These are phyloP conservation scores for Zootoca vivipara DNA, from an alignment of 2,113 vertebrate species.

Conservation along the genomic window DNA sequence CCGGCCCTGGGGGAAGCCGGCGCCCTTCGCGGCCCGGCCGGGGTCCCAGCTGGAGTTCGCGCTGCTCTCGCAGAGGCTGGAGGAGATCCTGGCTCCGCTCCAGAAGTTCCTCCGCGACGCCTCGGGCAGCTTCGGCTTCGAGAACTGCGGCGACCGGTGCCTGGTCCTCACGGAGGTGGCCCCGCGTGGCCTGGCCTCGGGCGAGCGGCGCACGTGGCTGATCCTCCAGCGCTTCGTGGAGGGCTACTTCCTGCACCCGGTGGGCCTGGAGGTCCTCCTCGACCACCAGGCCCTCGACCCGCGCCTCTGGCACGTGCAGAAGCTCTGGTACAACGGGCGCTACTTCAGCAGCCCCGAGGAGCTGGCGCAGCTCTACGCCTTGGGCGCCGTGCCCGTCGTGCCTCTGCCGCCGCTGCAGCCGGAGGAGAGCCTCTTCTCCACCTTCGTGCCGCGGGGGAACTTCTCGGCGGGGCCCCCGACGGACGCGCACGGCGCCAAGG, in stretches of 20 bases:
- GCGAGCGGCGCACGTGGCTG: conserved; percentile 86
- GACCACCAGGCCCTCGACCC: conserved; percentile 81
- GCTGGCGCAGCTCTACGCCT: conserved; percentile 75
- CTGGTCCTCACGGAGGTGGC: conserved; percentile 84
- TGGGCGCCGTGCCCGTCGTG: conserved; percentile 62
- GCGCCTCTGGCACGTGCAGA: conserved; percentile 78
- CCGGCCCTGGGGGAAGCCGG: conserved; percentile 36
- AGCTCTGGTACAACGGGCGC: conserved; percentile 86
- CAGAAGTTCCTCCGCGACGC: conserved; percentile 75
- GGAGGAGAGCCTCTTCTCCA: conserved; percentile 74
- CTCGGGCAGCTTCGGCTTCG: conserved; percentile 80
- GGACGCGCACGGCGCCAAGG: conserved; percentile 73
- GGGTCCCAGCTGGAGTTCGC: conserved; percentile 72
- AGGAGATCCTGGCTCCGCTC: conserved; percentile 62
- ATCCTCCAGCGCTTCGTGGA: conserved; percentile 86
- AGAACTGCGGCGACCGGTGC: conserved; percentile 79
- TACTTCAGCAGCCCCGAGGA: conserved; percentile 82
- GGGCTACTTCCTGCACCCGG: conserved; percentile 88
- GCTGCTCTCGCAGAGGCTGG: conserved; percentile 66
- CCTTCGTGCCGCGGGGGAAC: conserved; percentile 78
- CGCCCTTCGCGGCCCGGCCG: conserved; percentile 80
- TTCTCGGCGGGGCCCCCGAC: conserved; percentile 65
- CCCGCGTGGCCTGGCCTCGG: conserved; percentile 82
- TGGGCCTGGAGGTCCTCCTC: conserved; percentile 87
- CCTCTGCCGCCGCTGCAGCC: conserved; percentile 63